phyloP scores from a whole-genome alignment of 2,888 invertebrate species.

The Leptarthrus brevirostris region DNA sequence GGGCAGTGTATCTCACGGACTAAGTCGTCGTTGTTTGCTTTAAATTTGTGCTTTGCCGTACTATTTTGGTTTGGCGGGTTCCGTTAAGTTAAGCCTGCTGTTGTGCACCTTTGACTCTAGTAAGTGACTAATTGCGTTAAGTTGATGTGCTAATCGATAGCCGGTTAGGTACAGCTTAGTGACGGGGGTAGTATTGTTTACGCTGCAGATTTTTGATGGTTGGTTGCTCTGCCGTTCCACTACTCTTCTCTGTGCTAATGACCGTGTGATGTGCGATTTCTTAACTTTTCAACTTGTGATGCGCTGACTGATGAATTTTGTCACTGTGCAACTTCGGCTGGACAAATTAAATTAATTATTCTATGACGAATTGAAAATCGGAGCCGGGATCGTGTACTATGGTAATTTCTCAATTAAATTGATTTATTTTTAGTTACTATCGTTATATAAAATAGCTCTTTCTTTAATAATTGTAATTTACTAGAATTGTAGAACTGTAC shows the following conservation, averaged over 20 bases:
- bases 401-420: conserved; percentile 3
- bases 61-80: conserved; percentile 17
- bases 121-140: conserved; percentile 46
- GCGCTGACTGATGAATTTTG: too few species aligned
- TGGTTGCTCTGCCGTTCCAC: not conserved
- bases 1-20: not conserved
- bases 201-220: not conserved
- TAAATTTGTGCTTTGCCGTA: not conserved
- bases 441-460: too few species aligned
- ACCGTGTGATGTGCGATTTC: conserved; percentile 19
- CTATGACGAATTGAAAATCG: too few species aligned
- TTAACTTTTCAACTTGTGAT: too few species aligned
- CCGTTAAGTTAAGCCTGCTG: not conserved
- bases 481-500: too few species aligned
- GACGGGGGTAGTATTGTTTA: conserved; percentile 6
- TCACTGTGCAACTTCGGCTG: too few species aligned
- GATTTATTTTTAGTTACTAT: too few species aligned
- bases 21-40: not conserved
- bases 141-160: conserved; percentile 39
- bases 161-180: not conserved
- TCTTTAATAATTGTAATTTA: too few species aligned
- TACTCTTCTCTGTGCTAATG: conserved; percentile 1
- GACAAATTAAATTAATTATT: too few species aligned
- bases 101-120: conserved; percentile 4
- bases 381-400: not conserved